Conservation (phyloP, 2,888 invertebrate genomes). For the Nymphalis c-album region DNA sequence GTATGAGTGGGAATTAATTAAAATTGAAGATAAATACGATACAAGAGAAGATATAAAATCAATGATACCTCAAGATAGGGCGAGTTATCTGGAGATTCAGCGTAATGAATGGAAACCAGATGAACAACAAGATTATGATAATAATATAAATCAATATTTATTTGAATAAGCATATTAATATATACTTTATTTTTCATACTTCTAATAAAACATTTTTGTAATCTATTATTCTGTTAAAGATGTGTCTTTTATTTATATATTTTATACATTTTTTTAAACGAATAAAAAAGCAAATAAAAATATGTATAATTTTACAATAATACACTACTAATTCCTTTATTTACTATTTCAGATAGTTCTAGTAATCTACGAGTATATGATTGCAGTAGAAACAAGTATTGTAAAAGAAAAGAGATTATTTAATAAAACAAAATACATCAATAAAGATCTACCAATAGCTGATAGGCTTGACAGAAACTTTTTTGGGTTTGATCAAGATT, state of each 20-base stretch:
- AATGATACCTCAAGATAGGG: constrained; percentile 52
- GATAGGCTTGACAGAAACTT: constrained; percentile 68
- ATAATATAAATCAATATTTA: constrained; percentile 46
- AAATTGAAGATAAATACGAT: constrained; percentile 39
- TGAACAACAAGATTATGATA: constrained; percentile 52
- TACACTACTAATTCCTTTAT: constrained; percentile 33
- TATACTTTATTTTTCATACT: not conserved
- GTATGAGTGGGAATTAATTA: constrained; percentile 36
- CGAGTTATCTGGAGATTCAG: constrained; percentile 58
- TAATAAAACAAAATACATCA: constrained; percentile 46
- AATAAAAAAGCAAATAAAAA: no score
- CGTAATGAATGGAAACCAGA: constrained; percentile 55
- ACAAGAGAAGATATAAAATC: constrained; percentile 39
- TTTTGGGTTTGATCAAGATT: constrained; percentile 74
- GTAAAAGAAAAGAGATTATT: constrained; percentile 60
- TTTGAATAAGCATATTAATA: constrained; percentile 35
- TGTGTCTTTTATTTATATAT: not conserved
- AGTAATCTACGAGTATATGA: constrained; percentile 77
- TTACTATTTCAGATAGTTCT: constrained; percentile 72
- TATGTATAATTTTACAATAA: not conserved
- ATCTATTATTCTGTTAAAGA: no score
- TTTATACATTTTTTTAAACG: not conserved
- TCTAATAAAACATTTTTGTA: no score
- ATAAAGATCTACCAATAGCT: constrained; percentile 60
- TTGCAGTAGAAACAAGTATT: constrained; percentile 73